Evolutionary conservation across 2,113 vertebrate species (phyloP).

Genomic region (Erinaceus europaeus): DNA sequence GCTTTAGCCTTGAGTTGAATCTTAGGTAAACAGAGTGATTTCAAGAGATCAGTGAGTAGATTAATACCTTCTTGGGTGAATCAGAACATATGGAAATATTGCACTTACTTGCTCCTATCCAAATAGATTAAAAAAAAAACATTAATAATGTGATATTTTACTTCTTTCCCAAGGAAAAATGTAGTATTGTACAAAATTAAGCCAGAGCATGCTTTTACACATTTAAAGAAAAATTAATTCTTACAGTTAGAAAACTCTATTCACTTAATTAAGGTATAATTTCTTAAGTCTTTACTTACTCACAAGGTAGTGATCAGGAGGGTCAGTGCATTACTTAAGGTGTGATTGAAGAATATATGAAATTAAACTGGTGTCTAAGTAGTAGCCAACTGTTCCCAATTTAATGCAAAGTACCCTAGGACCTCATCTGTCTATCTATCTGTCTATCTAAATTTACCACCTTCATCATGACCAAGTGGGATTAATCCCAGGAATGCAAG

Average conservation of each 20-base stretch:
- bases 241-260: not conserved
- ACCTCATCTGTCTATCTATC: not conserved
- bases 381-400: not conserved
- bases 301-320: not conserved
- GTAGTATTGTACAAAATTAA: constrained; percentile 20
- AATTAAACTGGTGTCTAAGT: not conserved
- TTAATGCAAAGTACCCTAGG: not conserved
- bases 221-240: not conserved
- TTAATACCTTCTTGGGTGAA: not conserved
- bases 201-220: not conserved
- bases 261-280: not conserved
- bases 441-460: not conserved
- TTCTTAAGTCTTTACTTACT: not conserved
- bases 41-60: constrained; percentile 18
- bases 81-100: constrained; percentile 2
- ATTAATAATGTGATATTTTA: constrained; percentile 25
- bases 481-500: too few species aligned
- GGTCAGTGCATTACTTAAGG: not conserved
- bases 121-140: not conserved
- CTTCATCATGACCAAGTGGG: too few species aligned
- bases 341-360: not conserved
- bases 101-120: not conserved
- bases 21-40: constrained; percentile 54
- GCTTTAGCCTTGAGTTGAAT: constrained; percentile 54
- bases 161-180: not conserved